These are phyloP conservation scores for Calvadosia cruxmelitensis DNA, from an alignment of 30 jellyfish, hydroid and myxozoan species.

Conservation along the genomic window DNA sequence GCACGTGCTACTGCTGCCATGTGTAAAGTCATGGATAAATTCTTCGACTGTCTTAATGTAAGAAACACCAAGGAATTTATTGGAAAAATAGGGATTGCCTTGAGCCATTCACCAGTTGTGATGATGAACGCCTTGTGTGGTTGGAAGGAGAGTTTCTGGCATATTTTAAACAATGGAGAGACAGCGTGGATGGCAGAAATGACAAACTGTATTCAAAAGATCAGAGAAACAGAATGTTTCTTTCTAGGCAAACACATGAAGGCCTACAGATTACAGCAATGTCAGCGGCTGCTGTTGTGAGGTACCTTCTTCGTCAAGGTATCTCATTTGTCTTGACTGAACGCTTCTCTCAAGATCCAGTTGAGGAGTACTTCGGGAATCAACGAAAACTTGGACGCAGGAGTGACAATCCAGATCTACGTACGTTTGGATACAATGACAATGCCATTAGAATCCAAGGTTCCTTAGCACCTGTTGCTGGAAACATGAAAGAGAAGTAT, in stretches of 20 bases:
- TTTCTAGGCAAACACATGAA: slow-evolving; percentile 43
- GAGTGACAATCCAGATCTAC: slow-evolving; percentile 37
- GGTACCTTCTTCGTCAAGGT: slow-evolving; percentile 19
- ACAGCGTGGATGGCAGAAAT: background rate
- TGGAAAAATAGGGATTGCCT: slow-evolving; percentile 15
- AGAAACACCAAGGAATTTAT: slow-evolving; percentile 4
- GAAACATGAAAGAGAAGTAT: background rate
- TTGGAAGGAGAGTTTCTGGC: slow-evolving; percentile 11
- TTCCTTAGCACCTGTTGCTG: background rate
- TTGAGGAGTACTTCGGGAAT: slow-evolving; percentile 32
- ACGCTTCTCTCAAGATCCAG: slow-evolving; percentile 29
- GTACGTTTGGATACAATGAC: slow-evolving; percentile 1
- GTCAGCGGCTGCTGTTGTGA: slow-evolving; percentile 22
- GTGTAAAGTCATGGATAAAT: slow-evolving; percentile 17
- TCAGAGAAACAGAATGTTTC: slow-evolving; percentile 29
- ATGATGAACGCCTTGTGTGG: slow-evolving; percentile 44
- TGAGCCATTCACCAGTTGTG: slow-evolving; percentile 18
- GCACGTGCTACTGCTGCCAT: slow-evolving; percentile 22
- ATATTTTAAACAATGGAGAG: slow-evolving; percentile 5
- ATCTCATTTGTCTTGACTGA: slow-evolving; percentile 14
- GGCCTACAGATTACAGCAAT: slow-evolving; percentile 25
- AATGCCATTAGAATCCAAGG: slow-evolving; percentile 3
- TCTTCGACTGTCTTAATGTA: slow-evolving; percentile 26
- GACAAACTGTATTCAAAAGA: background rate
- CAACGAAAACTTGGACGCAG: slow-evolving; percentile 26